phyloP scores from a whole-genome alignment of 2,113 vertebrate genomes.

The Mohoua ochrocephala region DNA sequence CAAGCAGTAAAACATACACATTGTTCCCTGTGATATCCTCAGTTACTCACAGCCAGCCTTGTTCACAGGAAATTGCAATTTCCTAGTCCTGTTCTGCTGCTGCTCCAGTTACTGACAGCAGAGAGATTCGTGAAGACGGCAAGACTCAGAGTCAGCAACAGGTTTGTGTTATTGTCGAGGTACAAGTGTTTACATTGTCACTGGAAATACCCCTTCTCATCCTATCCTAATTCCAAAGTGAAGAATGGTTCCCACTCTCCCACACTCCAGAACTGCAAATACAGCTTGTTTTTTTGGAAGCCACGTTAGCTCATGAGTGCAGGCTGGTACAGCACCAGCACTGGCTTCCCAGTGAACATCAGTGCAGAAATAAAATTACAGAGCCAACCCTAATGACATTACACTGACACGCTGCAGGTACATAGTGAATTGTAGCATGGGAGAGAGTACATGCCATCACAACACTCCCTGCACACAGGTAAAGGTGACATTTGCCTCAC shows the following conservation, averaged over 20 bases:
- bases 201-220: neutral
- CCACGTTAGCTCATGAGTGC: neutral
- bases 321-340: neutral
- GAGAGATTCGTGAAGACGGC: neutral
- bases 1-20: neutral
- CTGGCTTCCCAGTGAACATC: neutral
- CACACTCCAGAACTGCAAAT: rapidly evolving
- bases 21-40: constrained; percentile 13
- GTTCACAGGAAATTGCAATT: neutral
- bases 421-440: rapidly evolving
- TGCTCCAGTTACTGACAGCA: neutral
- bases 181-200: neutral
- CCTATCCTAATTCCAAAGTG: neutral
- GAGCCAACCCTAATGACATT: neutral
- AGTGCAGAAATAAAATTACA: neutral
- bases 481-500: neutral
- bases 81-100: neutral
- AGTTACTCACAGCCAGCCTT: neutral
- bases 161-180: rapidly evolving
- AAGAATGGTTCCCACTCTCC: neutral
- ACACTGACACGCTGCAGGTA: rapidly evolving
- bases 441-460: neutral
- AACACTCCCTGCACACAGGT: neutral
- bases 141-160: neutral
- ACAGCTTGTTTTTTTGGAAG: neutral